These are phyloP conservation scores for Sussaba pulchella DNA, from an alignment of 2,888 invertebrate species.

Conservation along the genomic window DNA sequence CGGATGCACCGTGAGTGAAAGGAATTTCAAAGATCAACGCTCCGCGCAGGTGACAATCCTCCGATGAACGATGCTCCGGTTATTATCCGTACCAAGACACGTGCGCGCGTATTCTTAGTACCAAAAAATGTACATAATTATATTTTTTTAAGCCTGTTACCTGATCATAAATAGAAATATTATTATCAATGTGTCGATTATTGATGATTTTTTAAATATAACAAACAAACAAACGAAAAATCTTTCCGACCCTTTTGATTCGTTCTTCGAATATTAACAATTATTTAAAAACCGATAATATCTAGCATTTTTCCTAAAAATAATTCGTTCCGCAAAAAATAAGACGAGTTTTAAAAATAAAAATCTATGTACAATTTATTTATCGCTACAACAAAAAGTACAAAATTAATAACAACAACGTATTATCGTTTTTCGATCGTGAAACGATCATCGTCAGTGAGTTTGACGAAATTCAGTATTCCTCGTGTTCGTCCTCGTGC, in stretches of 20 bases:
- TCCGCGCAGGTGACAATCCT: conserved; percentile 10
- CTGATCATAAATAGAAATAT: conserved; percentile 54
- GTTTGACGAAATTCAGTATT: neutral
- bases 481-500: conserved; percentile 32
- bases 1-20: neutral
- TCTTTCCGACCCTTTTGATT: conserved; percentile 18
- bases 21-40: conserved; percentile 3
- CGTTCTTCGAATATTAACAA: neutral
- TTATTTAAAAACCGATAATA: neutral
- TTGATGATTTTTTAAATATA: conserved; percentile 47
- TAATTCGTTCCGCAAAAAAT: neutral
- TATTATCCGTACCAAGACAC: conserved; percentile 14
- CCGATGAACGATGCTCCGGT: conserved; percentile 20
- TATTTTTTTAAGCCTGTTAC: conserved; percentile 55
- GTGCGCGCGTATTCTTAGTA: conserved; percentile 21
- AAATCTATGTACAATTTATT: conserved; percentile 18
- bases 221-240: conserved; percentile 52
- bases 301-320: neutral
- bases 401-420: conserved; percentile 32
- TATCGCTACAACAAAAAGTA: conserved; percentile 9
- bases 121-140: conserved; percentile 65
- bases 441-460: conserved; percentile 68
- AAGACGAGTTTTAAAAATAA: neutral
- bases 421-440: neutral
- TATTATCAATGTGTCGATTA: conserved; percentile 40